Evolutionary conservation across 2,113 vertebrate species (phyloP).

Genomic region (Coptodon rendalli): DNA sequence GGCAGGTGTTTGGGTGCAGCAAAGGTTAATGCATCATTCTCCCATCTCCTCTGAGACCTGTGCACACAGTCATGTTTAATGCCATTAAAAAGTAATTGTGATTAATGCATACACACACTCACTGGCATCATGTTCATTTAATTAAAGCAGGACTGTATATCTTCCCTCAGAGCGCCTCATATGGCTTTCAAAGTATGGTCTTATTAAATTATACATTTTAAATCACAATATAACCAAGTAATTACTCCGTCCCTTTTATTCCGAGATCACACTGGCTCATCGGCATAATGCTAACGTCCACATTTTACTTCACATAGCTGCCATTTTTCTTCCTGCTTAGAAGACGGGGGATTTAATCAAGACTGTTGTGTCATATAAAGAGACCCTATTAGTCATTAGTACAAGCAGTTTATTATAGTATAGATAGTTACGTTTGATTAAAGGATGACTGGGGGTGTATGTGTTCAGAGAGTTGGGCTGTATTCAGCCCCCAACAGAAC

Average conservation of each 20-base stretch:
- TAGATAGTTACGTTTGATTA: neutral
- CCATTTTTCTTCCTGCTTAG: neutral
- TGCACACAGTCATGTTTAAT: neutral
- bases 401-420: neutral
- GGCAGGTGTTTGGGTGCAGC: conserved; percentile 47
- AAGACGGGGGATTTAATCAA: neutral
- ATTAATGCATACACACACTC: conserved; percentile 7
- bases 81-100: conserved; percentile 45
- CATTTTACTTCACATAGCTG: neutral
- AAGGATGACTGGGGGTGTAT: neutral
- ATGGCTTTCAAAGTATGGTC: neutral
- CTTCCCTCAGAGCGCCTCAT: neutral
- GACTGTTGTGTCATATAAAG: neutral
- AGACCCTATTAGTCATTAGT: neutral
- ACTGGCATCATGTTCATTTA: neutral
- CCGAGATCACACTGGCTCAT: neutral
- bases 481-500: neutral
- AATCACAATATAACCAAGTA: neutral
- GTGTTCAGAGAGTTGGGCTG: neutral
- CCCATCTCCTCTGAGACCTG: conserved; percentile 15
- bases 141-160: neutral
- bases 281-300: neutral
- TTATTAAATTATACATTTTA: neutral
- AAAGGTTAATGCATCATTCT: conserved; percentile 37
- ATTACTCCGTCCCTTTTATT: neutral